phyloP scores from a whole-genome alignment of 1,140 invertebrate species.

The Galleria mellonella region DNA sequence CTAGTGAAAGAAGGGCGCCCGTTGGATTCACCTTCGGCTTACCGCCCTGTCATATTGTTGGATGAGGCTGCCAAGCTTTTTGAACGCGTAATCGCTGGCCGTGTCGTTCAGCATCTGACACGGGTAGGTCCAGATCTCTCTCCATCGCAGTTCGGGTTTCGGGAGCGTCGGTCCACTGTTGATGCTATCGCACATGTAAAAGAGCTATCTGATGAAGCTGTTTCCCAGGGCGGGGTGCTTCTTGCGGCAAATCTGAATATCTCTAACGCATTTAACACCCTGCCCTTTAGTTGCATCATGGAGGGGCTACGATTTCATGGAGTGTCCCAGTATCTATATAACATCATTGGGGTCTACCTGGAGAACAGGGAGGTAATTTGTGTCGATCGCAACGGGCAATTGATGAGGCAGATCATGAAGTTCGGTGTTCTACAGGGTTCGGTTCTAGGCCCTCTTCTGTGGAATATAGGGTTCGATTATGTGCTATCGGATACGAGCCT shows the following conservation, averaged over 20 bases:
- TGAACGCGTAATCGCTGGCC: constrained; percentile 4
- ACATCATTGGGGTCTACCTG: background rate
- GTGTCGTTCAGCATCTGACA: constrained; percentile 7
- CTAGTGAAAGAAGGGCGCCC: background rate
- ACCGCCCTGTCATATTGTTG: too few relatives aligned
- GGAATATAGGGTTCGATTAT: background rate
- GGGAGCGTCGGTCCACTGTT: background rate
- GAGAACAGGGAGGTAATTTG: background rate
- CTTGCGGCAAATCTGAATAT: background rate
- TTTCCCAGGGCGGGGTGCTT: too few relatives aligned
- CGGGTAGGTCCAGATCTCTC: background rate
- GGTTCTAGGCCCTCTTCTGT: background rate
- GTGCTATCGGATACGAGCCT: background rate
- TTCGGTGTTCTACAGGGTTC: background rate
- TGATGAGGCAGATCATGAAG: too few relatives aligned
- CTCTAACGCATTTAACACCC: background rate
- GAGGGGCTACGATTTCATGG: background rate
- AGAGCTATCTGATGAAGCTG: too few relatives aligned
- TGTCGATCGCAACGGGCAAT: too few relatives aligned
- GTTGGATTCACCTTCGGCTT: background rate
- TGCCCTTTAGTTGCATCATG: background rate
- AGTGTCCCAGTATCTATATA: background rate
- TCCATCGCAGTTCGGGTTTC: background rate
- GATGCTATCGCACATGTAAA: background rate
- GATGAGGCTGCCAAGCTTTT: constrained; percentile 12